A percentile compares a stretch with the other conserved stretches of the same genome.
Conservation (phyloP, 2,113 vertebrate genomes). For the Natator depressus region DNA sequence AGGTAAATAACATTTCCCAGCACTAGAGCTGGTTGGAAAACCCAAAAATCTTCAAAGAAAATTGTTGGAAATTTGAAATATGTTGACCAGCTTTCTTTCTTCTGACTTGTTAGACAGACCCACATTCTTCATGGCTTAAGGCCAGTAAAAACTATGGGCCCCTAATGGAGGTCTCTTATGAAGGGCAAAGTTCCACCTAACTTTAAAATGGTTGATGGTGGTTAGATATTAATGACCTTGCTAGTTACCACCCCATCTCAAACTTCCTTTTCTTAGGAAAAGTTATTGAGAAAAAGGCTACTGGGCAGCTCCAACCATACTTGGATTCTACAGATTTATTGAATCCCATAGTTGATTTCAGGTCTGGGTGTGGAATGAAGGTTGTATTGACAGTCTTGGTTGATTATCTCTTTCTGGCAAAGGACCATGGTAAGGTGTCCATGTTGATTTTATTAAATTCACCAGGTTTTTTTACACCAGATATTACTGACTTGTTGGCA, state of each 20-base stretch:
- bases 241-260: neutral
- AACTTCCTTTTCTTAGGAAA: neutral
- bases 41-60: neutral
- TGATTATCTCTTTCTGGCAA: neutral
- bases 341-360: neutral
- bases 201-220: neutral
- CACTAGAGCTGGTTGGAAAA: neutral
- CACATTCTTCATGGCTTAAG: neutral
- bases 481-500: neutral
- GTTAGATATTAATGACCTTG: neutral
- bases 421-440: neutral
- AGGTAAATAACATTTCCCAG: neutral
- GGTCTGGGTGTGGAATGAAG: neutral
- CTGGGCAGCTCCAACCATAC: neutral
- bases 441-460: neutral
- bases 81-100: neutral
- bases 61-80: neutral
- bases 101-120: neutral
- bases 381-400: neutral
- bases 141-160: too few relatives aligned
- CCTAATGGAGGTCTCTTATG: neutral
- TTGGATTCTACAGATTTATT: neutral
- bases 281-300: neutral
- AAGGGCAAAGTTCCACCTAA: neutral
- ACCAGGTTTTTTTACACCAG: rapidly evolving